phyloP scores from a whole-genome alignment of 2,888 invertebrate genomes.

The Girardia tigrina region DNA sequence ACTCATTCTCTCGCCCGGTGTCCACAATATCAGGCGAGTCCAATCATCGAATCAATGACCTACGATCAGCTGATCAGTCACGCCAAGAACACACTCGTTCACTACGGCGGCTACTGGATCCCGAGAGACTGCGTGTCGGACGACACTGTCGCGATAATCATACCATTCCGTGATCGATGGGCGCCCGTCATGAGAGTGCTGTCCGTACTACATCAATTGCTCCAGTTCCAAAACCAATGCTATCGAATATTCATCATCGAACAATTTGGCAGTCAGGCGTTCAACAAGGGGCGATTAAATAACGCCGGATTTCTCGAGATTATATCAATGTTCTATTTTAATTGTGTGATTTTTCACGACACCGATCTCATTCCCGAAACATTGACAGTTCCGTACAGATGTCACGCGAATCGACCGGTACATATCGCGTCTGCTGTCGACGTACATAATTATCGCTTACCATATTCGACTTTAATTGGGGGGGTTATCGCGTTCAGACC shows the following conservation, averaged over 20 bases:
- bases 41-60: neutral
- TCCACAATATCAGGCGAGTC: neutral
- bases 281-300: constrained; percentile 34
- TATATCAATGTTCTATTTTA: constrained; percentile 11
- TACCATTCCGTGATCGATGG: constrained; percentile 33
- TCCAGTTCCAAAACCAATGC: constrained; percentile 28
- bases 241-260: constrained; percentile 33
- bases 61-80: neutral
- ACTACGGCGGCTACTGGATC: constrained; percentile 29
- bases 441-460: constrained; percentile 21
- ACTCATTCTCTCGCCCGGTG: neutral
- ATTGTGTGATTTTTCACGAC: constrained; percentile 35
- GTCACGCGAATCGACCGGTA: neutral
- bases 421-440: constrained; percentile 32
- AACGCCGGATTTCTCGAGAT: constrained; percentile 33
- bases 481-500: constrained; percentile 32
- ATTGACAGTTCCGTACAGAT: constrained; percentile 8
- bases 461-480: constrained; percentile 28
- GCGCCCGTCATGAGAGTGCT: constrained; percentile 27
- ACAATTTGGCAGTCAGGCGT: constrained; percentile 31
- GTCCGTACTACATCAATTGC: constrained; percentile 25
- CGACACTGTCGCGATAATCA: constrained; percentile 28
- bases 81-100: neutral
- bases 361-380: constrained; percentile 33
- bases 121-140: neutral